Conservation (phyloP, 2,797 vertebrate genomes). For the Galago senegalensis region DNA sequence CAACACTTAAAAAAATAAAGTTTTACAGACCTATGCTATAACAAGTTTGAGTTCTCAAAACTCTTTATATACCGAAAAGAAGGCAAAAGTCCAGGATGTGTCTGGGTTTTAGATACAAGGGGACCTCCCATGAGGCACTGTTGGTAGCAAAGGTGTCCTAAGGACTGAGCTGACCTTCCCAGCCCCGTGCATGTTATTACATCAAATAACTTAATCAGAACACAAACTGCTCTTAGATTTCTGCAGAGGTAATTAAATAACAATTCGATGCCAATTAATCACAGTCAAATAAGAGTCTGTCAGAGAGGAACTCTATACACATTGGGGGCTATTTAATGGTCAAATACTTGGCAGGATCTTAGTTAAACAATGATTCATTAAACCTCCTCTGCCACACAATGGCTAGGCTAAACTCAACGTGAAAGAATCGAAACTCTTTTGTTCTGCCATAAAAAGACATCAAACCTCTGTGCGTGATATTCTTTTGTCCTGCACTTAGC, state of each 20-base stretch:
- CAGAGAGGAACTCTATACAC: constrained; percentile 90
- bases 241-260: constrained; percentile 91
- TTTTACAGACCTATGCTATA: background rate
- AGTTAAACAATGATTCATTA: constrained; percentile 97
- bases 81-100: background rate
- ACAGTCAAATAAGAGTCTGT: constrained; percentile 90
- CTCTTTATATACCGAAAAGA: background rate
- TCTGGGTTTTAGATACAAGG: background rate
- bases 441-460: constrained; percentile 93
- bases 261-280: constrained; percentile 92
- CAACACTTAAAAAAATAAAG: background rate
- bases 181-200: constrained; percentile 81
- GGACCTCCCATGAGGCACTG: background rate
- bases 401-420: constrained; percentile 91
- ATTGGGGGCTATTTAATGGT: constrained; percentile 91
- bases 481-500: constrained; percentile 91
- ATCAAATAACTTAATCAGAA: constrained; percentile 90
- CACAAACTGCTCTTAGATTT: constrained; percentile 90
- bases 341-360: constrained; percentile 94
- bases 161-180: constrained; percentile 68
- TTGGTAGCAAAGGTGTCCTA: constrained; percentile 63
- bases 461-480: constrained; percentile 92
- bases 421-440: constrained; percentile 94
- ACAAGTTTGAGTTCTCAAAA: background rate
- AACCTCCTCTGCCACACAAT: constrained; percentile 94